phyloP scores from a whole-genome alignment of 2,113 vertebrate genomes.

The Psittacara wagleri region DNA sequence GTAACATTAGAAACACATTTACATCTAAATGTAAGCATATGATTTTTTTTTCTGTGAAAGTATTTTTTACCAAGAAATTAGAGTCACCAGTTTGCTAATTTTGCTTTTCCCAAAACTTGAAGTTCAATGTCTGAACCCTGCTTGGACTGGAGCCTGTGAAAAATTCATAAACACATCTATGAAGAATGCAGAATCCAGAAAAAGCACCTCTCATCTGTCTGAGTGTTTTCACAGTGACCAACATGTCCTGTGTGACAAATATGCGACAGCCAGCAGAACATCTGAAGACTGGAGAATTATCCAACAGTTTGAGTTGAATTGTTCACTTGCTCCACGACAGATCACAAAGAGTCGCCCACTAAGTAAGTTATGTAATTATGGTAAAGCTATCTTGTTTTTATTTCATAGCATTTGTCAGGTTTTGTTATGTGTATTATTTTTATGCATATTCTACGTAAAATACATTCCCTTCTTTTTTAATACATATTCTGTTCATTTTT shows the following conservation, averaged over 20 bases:
- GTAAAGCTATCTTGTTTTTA: neutral
- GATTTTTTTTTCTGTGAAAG: too few species aligned
- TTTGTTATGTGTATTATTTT: neutral
- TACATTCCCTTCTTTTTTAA: neutral
- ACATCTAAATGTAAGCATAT: too few species aligned
- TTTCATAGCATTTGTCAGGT: neutral
- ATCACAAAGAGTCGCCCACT: neutral
- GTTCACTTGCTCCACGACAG: neutral
- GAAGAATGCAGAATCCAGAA: neutral
- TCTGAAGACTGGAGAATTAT: neutral
- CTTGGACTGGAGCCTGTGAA: neutral
- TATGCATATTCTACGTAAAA: neutral
- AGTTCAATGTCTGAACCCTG: neutral
- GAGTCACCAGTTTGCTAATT: neutral
- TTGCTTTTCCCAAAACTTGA: neutral
- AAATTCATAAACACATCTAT: neutral
- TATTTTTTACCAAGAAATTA: too few species aligned
- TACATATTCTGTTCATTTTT: neutral
- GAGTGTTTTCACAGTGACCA: neutral
- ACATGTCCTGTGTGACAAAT: neutral
- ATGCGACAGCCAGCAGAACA: neutral
- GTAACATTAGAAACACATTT: too few species aligned
- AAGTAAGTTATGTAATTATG: neutral
- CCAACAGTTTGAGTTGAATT: neutral
- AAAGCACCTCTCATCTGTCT: neutral